phyloP scores from a whole-genome alignment of 2,113 vertebrate genomes.

The Aptenodytes forsteri region DNA sequence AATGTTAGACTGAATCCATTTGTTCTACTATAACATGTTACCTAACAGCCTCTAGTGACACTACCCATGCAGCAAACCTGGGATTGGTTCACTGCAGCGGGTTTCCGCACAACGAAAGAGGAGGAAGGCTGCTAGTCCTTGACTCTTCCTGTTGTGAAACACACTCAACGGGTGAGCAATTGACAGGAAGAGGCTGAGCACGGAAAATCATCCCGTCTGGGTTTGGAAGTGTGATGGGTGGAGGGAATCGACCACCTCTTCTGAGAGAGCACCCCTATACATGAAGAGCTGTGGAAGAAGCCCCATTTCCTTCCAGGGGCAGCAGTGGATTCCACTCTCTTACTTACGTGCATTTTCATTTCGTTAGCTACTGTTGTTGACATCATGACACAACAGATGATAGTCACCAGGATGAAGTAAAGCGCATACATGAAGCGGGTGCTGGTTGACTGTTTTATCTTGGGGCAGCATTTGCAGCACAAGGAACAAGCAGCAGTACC shows the following conservation, averaged over 20 bases:
- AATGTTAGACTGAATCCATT: background rate
- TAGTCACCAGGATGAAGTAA: conserved; percentile 90
- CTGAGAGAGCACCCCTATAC: background rate
- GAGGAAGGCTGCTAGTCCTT: background rate
- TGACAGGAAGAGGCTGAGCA: background rate
- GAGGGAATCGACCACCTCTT: rapidly evolving
- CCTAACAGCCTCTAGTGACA: background rate
- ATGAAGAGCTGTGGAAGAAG: background rate
- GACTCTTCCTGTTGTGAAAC: background rate
- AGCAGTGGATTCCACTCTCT: background rate
- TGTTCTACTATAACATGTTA: background rate
- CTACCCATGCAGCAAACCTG: background rate
- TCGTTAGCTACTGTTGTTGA: conserved; percentile 83
- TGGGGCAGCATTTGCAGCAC: conserved; percentile 93
- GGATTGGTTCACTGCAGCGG: background rate
- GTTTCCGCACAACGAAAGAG: background rate
- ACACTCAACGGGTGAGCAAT: background rate
- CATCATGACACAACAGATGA: conserved; percentile 94
- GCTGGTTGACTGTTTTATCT: conserved; percentile 93
- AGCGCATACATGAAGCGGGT: conserved; percentile 95
- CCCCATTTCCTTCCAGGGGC: background rate
- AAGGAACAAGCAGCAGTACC: conserved; percentile 88
- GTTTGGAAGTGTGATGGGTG: background rate
- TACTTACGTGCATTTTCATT: conserved; percentile 84
- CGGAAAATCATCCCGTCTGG: rapidly evolving